A percentile compares a stretch with the other conserved stretches of the same genome.
Conservation (phyloP, 2,888 invertebrate species). For the Choreutis nemorana region DNA sequence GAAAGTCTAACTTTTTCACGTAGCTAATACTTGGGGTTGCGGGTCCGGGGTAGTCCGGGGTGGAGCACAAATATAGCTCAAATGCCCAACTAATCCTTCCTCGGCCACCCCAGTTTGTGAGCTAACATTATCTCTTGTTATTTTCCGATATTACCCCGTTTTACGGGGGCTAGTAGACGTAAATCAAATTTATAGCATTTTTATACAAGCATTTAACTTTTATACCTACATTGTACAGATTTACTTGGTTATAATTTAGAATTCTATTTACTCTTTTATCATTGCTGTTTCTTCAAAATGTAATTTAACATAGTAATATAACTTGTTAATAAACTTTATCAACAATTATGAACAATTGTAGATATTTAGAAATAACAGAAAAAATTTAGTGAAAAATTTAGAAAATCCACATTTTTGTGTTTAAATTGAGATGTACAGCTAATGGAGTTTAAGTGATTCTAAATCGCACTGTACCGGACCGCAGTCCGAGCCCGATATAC, state of each 20-base stretch:
- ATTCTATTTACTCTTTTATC: not conserved
- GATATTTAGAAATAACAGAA: no score
- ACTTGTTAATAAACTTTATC: no score
- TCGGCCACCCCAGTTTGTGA: slow-evolving; percentile 38
- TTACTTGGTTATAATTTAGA: not conserved
- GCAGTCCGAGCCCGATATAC: no score
- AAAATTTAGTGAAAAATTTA: not conserved
- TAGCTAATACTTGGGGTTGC: slow-evolving; percentile 6
- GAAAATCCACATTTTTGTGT: no score
- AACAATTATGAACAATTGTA: no score
- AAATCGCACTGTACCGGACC: no score
- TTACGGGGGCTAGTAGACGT: slow-evolving; percentile 46
- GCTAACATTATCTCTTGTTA: slow-evolving; percentile 61
- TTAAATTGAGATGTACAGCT: no score
- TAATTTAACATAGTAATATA: not conserved
- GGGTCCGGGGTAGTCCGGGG: slow-evolving; percentile 7
- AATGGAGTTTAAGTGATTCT: no score
- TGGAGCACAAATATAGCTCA: slow-evolving; percentile 27
- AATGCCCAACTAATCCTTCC: slow-evolving; percentile 36
- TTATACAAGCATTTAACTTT: slow-evolving; percentile 64
- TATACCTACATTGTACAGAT: slow-evolving; percentile 15
- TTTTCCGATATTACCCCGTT: slow-evolving; percentile 63
- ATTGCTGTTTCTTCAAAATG: not conserved
- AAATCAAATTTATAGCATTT: slow-evolving; percentile 65
- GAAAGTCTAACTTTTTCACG: no score